A percentile compares a stretch with the other conserved stretches of the same genome.
These are phyloP conservation scores for Minunthozetes semirufus DNA, from an alignment of 2,888 invertebrate species.

Conservation along the genomic window DNA sequence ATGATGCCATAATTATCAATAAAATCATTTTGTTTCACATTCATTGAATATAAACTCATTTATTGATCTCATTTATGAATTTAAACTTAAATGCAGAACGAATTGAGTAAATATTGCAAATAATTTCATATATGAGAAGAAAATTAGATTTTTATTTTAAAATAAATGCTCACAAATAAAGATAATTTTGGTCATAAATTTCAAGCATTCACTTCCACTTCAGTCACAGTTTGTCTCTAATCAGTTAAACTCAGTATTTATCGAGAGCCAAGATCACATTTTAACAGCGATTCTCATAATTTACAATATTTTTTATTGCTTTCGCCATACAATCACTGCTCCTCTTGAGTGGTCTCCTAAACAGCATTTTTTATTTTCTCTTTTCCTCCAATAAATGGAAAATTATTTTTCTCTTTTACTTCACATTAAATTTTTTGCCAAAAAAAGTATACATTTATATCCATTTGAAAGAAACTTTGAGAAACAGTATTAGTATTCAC, in stretches of 20 bases:
- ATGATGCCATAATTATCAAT: background rate
- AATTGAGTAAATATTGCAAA: background rate
- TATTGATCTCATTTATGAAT: background rate
- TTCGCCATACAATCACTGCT: background rate
- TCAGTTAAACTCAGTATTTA: background rate
- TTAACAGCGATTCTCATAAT: conserved; percentile 10
- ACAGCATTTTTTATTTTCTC: too few species aligned
- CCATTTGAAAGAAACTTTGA: too few species aligned
- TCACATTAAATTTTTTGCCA: too few species aligned
- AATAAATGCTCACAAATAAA: conserved; percentile 2
- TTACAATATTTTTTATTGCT: conserved; percentile 12
- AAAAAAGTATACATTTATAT: too few species aligned
- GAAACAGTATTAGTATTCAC: too few species aligned
- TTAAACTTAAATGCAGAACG: background rate
- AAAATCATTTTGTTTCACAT: background rate
- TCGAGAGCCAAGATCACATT: background rate
- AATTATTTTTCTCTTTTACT: too few species aligned
- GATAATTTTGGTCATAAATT: conserved; percentile 3
- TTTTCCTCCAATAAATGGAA: too few species aligned
- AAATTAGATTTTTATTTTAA: background rate
- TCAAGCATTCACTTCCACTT: background rate
- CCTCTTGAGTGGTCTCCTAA: background rate
- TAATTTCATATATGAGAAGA: background rate
- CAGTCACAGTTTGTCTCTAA: background rate
- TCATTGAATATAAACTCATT: too few species aligned